Evolutionary conservation across 2,113 vertebrate species (phyloP).

Genomic region (Colinus virginianus): DNA sequence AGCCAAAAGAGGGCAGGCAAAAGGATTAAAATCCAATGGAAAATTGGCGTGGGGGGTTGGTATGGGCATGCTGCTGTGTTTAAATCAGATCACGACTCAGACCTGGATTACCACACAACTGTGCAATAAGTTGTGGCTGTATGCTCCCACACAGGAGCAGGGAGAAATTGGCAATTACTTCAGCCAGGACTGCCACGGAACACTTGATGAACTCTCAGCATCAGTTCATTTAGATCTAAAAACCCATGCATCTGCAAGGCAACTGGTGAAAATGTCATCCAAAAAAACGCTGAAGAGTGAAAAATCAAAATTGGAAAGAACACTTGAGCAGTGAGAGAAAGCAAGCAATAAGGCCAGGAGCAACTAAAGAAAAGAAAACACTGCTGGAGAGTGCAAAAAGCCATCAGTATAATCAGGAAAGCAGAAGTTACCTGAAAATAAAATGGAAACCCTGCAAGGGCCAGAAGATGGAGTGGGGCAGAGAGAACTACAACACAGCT

Average conservation of each 20-base stretch:
- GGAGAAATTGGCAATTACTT: constrained; percentile 28
- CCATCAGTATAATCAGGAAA: rapidly evolving
- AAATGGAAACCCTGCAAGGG: background rate
- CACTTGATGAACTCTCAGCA: background rate
- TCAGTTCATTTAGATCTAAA: background rate
- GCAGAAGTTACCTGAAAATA: background rate
- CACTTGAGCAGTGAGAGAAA: background rate
- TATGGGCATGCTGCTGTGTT: rapidly evolving
- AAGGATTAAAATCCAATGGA: background rate
- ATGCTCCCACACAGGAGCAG: background rate
- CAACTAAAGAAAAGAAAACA: background rate
- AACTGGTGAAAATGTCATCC: background rate
- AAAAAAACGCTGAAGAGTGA: rapidly evolving
- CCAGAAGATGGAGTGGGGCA: background rate
- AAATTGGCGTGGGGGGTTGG: background rate
- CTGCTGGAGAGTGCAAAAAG: background rate
- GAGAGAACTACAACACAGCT: background rate
- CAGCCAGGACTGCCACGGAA: background rate
- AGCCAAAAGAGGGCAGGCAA: background rate
- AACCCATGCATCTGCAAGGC: background rate
- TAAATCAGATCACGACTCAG: background rate
- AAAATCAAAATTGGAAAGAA: background rate
- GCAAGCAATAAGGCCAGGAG: background rate
- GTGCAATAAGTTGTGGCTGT: rapidly evolving
- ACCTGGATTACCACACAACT: background rate